phyloP scores from a whole-genome alignment of 2,113 vertebrate species.

The Pongo abelii region DNA sequence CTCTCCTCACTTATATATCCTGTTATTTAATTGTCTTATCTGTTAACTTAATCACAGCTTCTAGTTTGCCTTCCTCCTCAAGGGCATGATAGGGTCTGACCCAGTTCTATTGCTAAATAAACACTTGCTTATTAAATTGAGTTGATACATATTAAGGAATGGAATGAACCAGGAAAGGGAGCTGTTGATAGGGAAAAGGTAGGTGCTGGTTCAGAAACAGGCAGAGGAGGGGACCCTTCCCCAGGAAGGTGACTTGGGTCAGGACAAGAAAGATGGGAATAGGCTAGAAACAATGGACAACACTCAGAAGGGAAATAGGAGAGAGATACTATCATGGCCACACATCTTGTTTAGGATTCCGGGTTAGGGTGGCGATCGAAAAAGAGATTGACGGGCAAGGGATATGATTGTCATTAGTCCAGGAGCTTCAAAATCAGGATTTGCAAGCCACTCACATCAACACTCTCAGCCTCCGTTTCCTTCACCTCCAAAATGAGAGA shows the following conservation, averaged over 20 bases:
- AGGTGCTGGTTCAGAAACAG: neutral
- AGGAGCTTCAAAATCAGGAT: neutral
- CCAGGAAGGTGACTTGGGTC: neutral
- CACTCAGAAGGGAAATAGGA: neutral
- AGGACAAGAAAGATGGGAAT: fast-evolving
- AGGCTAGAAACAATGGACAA: neutral
- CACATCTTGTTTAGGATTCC: neutral
- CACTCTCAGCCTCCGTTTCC: neutral
- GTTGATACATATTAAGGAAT: neutral
- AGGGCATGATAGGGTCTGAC: neutral
- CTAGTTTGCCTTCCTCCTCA: neutral
- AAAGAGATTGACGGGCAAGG: neutral
- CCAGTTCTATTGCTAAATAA: neutral
- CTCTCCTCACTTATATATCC: neutral
- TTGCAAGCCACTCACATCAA: neutral
- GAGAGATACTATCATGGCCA: too few species aligned
- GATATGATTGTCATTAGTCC: fast-evolving
- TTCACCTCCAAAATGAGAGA: neutral
- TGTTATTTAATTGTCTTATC: neutral
- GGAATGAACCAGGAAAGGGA: neutral
- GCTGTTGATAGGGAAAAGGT: neutral
- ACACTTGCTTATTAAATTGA: neutral
- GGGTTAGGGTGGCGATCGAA: neutral
- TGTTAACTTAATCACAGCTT: neutral
- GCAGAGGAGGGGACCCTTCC: neutral